These are phyloP conservation scores for Adelosebastes latens DNA, from an alignment of 2,797 vertebrate genomes.

Conservation along the genomic window DNA sequence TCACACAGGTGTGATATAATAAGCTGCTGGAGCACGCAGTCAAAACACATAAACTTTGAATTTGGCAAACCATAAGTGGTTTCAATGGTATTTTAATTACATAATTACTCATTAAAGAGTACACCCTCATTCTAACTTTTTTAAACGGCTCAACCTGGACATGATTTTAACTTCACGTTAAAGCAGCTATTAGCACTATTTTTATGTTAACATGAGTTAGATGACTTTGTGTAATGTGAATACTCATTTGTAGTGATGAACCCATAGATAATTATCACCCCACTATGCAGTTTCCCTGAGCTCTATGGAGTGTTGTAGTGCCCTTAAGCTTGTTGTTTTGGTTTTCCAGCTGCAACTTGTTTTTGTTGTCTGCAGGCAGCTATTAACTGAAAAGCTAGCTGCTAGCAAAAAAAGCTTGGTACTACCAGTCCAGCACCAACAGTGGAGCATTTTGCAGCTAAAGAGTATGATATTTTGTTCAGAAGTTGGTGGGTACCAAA, in stretches of 20 bases:
- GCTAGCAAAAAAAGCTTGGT: not conserved
- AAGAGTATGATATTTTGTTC: not conserved
- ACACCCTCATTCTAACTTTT: not conserved
- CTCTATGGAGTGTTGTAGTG: not conserved
- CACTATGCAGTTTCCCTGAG: not conserved
- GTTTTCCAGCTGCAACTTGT: not conserved
- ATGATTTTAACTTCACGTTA: not conserved
- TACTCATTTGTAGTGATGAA: not conserved
- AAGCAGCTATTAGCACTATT: not conserved
- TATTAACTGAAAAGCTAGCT: not conserved
- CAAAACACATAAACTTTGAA: not conserved
- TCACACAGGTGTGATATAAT: not conserved
- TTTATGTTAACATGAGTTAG: not conserved
- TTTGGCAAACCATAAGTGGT: not conserved
- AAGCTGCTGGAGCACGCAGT: not conserved
- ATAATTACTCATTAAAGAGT: not conserved
- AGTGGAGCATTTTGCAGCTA: not conserved
- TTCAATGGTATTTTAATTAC: not conserved
- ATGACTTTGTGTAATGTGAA: not conserved
- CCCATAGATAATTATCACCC: not conserved
- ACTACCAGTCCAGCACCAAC: too few relatives aligned
- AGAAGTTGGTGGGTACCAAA: not conserved
- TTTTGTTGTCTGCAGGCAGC: too few relatives aligned
- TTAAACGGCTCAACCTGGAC: not conserved
- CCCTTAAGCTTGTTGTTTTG: not conserved